A percentile compares a stretch with the other conserved stretches of the same genome.
Evolutionary conservation across 2,113 vertebrate genomes (phyloP).

Genomic region (Amazona guildingii): DNA sequence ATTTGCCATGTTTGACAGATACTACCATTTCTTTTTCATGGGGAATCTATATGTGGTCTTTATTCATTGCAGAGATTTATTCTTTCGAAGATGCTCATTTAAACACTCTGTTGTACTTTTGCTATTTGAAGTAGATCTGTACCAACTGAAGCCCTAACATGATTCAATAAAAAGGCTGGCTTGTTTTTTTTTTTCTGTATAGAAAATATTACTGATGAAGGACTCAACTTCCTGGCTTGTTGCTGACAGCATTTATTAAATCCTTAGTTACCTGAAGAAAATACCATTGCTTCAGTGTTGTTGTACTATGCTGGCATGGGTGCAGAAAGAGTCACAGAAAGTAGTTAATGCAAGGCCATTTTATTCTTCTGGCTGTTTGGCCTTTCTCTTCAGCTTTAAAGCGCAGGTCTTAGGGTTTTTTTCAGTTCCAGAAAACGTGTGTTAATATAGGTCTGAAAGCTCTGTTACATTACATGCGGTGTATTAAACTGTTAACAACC

Average conservation of each 20-base stretch:
- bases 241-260: neutral
- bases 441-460: neutral
- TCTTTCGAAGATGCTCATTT: neutral
- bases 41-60: neutral
- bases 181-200: neutral
- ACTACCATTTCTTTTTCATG: neutral
- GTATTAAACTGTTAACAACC: neutral
- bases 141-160: neutral
- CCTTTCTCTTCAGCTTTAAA: neutral
- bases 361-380: neutral
- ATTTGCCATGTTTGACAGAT: neutral
- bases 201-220: neutral
- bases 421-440: neutral
- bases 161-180: neutral
- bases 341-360: neutral
- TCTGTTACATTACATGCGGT: neutral
- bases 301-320: neutral
- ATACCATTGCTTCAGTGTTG: neutral
- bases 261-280: neutral
- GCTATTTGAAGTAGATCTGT: neutral
- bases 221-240: neutral
- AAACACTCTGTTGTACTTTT: neutral
- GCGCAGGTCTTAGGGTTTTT: neutral
- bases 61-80: neutral
- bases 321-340: neutral